Base-by-base conservation (phyloP, 2,797 vertebrate species). In the Anas georgica region DNA sequence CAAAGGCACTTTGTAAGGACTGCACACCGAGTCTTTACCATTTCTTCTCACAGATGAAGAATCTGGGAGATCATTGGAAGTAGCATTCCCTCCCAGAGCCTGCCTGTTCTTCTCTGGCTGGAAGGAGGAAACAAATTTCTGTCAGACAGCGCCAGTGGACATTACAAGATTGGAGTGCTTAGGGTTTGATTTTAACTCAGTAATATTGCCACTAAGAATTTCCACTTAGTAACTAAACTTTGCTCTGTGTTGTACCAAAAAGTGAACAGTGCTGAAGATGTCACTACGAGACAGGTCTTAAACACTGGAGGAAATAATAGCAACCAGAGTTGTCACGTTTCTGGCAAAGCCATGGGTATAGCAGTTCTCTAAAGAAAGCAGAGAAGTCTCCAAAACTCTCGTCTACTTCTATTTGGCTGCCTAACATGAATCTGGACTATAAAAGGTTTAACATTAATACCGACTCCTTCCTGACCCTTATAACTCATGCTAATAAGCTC, bases 401-500 rank as follows among this genome's bases (percentile, higher is more conserved):
- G 84, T 60, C 37, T 80, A 11, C 25, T 87, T 94, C 43, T 67
- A 83, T 93, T 82, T 94, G 60, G 88, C 74, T 86, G 29, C 17
- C 25, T 66, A 37, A 74, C 62, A 76, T 12, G 70, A 81, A 88
- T 83, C 90, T 91, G 75, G 33, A 67, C 67, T 54, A 48, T 66
- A 63, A 95, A 93, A 90, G 17, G 21, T 94, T 96, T 91, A 92
- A 26, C 25, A 35, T n/a, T 50, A 76, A 79, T 35, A 29, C 37
- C 50, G 48, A 60, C 45, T 94, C 46, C 63, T 93, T 93, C 79
- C 55, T 91, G 83, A 88, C 79, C 70, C 92, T 95, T 93, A 12
- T 86, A 90, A 90, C 81, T 91, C 59, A 67, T 48, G 70, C 56
- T 95, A 94, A 96, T 91, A 76, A 96, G 70, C 63, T 95, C 89